Conservation (phyloP, 2,113 vertebrate genomes). For the Lutjanus erythropterus region DNA sequence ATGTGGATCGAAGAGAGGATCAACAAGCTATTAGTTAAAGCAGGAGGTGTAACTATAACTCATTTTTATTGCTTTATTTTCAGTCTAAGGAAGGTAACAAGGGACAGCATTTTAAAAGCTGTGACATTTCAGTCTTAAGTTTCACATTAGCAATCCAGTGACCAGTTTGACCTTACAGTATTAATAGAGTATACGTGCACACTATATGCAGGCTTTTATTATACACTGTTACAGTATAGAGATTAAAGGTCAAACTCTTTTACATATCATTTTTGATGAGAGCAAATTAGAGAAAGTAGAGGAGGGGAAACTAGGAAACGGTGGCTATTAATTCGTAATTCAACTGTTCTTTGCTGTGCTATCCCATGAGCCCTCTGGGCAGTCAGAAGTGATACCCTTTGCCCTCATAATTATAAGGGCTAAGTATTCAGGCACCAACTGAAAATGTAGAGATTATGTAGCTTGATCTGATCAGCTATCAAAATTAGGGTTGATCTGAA, state of each 20-base stretch:
- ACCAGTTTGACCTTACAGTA: constrained; percentile 1
- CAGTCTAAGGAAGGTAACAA: neutral
- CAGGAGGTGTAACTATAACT: neutral
- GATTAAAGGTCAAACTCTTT: constrained; percentile 48
- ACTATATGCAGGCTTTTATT: neutral
- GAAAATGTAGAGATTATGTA: neutral
- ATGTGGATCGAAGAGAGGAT: neutral
- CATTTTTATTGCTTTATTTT: neutral
- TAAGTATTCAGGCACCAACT: neutral
- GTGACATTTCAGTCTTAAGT: neutral
- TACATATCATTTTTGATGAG: constrained; percentile 31
- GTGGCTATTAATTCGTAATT: constrained; percentile 39
- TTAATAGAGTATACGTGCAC: neutral
- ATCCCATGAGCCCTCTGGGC: constrained; percentile 14
- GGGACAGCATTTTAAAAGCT: neutral
- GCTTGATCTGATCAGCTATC: neutral
- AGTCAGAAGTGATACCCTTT: constrained; percentile 12
- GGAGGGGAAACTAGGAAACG: neutral
- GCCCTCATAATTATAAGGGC: constrained; percentile 3
- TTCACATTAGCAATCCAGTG: neutral
- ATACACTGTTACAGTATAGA: constrained; percentile 1
- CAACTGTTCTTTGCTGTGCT: neutral
- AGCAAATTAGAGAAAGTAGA: constrained; percentile 52
- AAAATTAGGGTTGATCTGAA: too few species aligned
- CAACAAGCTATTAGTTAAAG: constrained; percentile 7